A percentile compares a stretch with the other conserved stretches of the same genome.
These are phyloP conservation scores for Chlorodrepanis virens DNA, from an alignment of 2,113 vertebrate species.

Conservation along the genomic window DNA sequence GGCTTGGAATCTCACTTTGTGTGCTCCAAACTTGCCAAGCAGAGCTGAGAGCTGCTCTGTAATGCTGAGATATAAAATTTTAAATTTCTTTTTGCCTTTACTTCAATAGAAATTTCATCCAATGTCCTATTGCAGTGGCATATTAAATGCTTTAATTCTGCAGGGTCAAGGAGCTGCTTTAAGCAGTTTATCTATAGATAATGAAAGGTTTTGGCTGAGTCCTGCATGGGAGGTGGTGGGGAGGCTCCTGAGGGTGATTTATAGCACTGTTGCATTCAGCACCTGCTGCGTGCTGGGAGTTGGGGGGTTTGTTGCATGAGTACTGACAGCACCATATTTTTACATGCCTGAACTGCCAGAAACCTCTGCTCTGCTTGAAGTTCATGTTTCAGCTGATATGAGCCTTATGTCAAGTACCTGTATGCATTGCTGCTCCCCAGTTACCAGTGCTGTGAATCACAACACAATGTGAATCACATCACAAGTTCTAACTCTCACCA, in stretches of 20 bases:
- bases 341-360: conserved; percentile 70
- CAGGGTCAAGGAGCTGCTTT: neutral
- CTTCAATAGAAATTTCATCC: neutral
- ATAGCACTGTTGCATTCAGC: neutral
- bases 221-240: neutral
- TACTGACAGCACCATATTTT: conserved; percentile 41
- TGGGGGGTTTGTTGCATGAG: conserved; percentile 9
- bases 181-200: neutral
- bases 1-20: neutral
- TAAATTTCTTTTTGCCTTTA: rapidly evolving
- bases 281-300: neutral
- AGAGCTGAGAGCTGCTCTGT: neutral
- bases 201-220: neutral
- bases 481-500: neutral
- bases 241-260: neutral
- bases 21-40: neutral
- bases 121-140: neutral
- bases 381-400: conserved; percentile 5
- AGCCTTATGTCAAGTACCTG: neutral
- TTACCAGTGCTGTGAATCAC: conserved; percentile 20
- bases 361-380: conserved; percentile 66
- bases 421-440: neutral
- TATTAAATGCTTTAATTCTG: neutral
- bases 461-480: neutral
- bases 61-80: neutral